Percentiles rank a stretch among this genome's conserved stretches.
Evolutionary conservation across 2,797 vertebrate genomes (phyloP).

Genomic region (Takifugu rubripes): DNA sequence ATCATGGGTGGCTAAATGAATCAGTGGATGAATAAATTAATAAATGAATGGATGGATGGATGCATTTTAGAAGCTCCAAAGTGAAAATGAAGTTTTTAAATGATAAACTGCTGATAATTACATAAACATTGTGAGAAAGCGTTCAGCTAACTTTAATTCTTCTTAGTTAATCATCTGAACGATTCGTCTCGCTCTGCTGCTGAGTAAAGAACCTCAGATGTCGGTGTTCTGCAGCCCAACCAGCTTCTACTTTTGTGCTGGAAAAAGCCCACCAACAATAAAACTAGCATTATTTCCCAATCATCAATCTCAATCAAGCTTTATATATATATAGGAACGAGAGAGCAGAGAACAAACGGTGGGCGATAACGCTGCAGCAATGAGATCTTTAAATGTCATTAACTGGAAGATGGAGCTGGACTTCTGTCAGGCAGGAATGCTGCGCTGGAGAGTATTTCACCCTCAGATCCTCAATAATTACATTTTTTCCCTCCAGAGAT

Average conservation of each 20-base stretch:
- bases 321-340: too few relatives aligned
- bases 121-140: too few relatives aligned
- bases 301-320: background rate
- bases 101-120: too few relatives aligned
- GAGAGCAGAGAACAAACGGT: constrained; percentile 1
- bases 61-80: too few relatives aligned
- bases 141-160: too few relatives aligned
- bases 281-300: background rate
- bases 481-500: constrained; percentile 21
- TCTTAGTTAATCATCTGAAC: too few relatives aligned
- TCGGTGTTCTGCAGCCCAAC: background rate
- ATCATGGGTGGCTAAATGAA: too few relatives aligned
- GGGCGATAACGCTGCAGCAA: constrained; percentile 2
- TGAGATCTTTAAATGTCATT: constrained; percentile 31
- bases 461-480: constrained; percentile 44
- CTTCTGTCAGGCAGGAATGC: constrained; percentile 4
- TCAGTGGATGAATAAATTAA: too few relatives aligned
- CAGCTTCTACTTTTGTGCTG: background rate
- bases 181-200: too few relatives aligned
- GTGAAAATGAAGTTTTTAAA: too few relatives aligned
- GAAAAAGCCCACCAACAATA: background rate
- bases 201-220: too few relatives aligned
- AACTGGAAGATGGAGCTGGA: constrained; percentile 22
- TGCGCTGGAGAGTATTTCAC: constrained; percentile 27
- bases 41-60: too few relatives aligned